phyloP scores from a whole-genome alignment of 2,797 vertebrate genomes.

The Chlorospingus flavigularis region DNA sequence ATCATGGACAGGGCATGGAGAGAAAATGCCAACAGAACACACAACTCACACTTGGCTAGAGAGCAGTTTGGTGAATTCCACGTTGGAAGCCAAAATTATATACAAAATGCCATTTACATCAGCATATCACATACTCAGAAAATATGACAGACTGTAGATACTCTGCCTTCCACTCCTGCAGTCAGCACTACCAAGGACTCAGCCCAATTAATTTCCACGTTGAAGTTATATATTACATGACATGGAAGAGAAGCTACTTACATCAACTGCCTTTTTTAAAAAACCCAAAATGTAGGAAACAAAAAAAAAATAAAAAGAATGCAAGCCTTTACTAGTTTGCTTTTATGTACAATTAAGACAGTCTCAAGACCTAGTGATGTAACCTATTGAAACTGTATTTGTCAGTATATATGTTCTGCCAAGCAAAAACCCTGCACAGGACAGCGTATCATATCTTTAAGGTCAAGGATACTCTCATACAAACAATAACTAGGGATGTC shows the following conservation, averaged over 20 bases:
- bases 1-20: fast-evolving
- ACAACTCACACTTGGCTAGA: background rate
- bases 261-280: background rate
- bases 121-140: background rate
- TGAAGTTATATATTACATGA: background rate
- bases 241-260: background rate
- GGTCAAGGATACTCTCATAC: background rate
- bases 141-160: background rate
- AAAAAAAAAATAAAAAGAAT: background rate
- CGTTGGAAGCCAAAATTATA: background rate
- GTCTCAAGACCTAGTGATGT: background rate
- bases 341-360: background rate
- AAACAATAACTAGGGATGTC: background rate
- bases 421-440: background rate
- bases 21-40: background rate
- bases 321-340: background rate
- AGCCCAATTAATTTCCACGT: background rate
- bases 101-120: background rate
- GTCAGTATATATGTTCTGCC: background rate
- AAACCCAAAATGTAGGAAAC: background rate
- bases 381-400: background rate
- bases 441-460: background rate
- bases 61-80: background rate
- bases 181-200: background rate
- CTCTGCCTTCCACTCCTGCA: background rate